phyloP scores from a whole-genome alignment of 2,797 vertebrate genomes.

The Corythornis leucogaster region DNA sequence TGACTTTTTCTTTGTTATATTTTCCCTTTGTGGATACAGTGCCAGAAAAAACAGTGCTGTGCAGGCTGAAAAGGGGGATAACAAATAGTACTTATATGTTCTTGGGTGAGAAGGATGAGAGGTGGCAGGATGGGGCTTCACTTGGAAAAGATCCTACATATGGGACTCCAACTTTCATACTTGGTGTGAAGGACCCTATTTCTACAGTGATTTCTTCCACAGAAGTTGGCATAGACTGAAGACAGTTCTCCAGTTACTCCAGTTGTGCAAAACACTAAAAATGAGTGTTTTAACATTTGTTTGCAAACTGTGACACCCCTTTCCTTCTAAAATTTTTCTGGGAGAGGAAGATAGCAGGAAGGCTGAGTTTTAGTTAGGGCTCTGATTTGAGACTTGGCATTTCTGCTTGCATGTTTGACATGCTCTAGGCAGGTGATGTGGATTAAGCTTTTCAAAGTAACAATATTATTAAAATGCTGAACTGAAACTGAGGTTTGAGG shows the following conservation, averaged over 20 bases:
- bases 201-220: neutral
- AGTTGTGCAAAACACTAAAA: neutral
- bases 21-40: constrained; percentile 65
- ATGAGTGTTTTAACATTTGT: neutral
- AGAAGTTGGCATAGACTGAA: neutral
- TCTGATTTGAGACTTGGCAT: neutral
- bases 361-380: neutral
- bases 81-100: constrained; percentile 47
- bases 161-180: neutral
- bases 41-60: constrained; percentile 77
- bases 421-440: accelerated
- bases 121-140: constrained; percentile 11
- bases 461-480: neutral
- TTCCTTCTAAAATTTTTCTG: neutral
- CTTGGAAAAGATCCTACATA: neutral
- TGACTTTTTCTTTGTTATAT: constrained; percentile 74
- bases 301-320: neutral
- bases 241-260: neutral
- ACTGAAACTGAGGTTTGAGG: neutral
- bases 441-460: neutral
- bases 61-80: constrained; percentile 44
- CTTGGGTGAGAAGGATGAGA: constrained; percentile 43
- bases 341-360: neutral
- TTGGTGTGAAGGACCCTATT: neutral
- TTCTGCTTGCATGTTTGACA: neutral